Evolutionary conservation across 2,797 vertebrate genomes (phyloP), one percentile per base, ranked within the genome.

Genomic region (Diceros bicornis): DNA sequence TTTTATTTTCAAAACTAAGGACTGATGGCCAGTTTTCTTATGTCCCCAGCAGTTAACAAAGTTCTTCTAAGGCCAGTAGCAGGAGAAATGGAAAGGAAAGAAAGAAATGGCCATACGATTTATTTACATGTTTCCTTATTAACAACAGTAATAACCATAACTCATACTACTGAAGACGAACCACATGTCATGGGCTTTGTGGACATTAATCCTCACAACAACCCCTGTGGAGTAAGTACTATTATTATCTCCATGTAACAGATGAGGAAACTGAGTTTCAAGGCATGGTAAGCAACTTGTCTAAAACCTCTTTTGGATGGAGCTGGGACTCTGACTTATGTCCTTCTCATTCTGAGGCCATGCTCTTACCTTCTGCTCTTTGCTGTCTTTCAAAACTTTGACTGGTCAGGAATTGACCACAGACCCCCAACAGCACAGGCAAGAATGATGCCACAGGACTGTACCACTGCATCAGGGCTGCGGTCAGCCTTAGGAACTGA

Each of bases 161-260:
- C 62, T 61, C 32, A 12, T 8, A 47, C 50, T 34, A 4, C 8
- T 59, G 59, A 72, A 74, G 61, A 47, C 6, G 0, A 12, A 23
- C 23, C 2, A 34, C 18, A 1, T 3, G 14, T 37, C 37, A 23
- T 0, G 0, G 18, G 50, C 23, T 66, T 44, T 61, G 17, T 10
- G 25, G 50, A 12, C 18, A 0, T 16, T 52, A 34, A 16, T 71
- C 55, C n/a, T 71, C 52, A 41, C 13, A 25, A 29, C 17, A 32
- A 18, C 27, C 9, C 66, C 79, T 64, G 1, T 7, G 72, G 34
- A 50, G 23, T 41, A 16, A 47, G 11, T 32, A 17, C 55, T 12
- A 29, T 29, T 44, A 52, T 13, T 68, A 29, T 37, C 29, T 83
- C 68, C 37, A 1, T 17, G 5, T 6, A 44, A 47, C 10, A 14